These are phyloP conservation scores for Choristoneura fumiferana DNA, from an alignment of 1,140 invertebrate genomes.

Conservation along the genomic window DNA sequence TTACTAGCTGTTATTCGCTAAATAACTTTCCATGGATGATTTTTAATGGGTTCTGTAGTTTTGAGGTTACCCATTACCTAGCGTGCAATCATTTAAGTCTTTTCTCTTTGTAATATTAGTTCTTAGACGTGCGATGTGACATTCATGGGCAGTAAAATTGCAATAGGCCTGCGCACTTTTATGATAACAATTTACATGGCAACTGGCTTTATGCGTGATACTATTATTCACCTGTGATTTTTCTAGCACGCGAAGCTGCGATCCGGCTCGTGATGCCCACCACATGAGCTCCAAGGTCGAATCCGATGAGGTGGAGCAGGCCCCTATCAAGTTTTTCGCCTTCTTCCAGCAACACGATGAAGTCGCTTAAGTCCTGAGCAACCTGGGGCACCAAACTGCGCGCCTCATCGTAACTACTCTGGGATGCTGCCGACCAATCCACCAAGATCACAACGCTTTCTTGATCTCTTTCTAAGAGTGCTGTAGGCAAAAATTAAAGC, in stretches of 20 bases:
- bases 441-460: slow-evolving; percentile 47
- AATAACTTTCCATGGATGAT: no score
- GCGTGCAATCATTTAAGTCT: no score
- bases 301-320: slow-evolving; percentile 87
- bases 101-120: no score
- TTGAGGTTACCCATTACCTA: no score
- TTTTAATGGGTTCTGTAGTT: no score
- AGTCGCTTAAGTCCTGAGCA: slow-evolving; percentile 29
- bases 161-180: not conserved
- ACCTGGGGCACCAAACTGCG: slow-evolving; percentile 37
- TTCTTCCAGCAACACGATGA: slow-evolving; percentile 29
- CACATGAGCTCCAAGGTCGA: slow-evolving; percentile 89
- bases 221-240: slow-evolving; percentile 70
- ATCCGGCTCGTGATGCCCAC: slow-evolving; percentile 89
- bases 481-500: slow-evolving; percentile 30
- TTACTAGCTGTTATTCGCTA: no score
- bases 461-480: slow-evolving; percentile 26
- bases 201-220: no score
- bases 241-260: slow-evolving; percentile 69
- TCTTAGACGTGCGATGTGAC: no score
- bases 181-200: slow-evolving; percentile 6
- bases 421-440: slow-evolving; percentile 47
- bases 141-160: no score
- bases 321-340: slow-evolving; percentile 12
- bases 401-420: slow-evolving; percentile 34